Evolutionary conservation across 2,797 vertebrate genomes (phyloP), one percentile per base, ranked within the genome.

Genomic region (Lindbergichthys nudifrons): DNA sequence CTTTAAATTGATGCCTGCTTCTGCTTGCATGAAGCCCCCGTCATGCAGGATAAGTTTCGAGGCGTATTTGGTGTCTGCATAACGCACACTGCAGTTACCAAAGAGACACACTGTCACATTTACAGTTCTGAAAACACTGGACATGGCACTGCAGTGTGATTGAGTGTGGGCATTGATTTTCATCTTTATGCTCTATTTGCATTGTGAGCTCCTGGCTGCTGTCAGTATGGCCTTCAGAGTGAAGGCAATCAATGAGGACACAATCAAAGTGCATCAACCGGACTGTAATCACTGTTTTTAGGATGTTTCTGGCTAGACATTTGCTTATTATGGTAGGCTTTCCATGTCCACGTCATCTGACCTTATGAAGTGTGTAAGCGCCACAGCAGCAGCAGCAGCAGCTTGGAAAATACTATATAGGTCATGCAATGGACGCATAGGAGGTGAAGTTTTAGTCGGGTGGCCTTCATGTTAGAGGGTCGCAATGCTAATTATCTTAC

Each of bases 381-480:
- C 68, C 72, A 45, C n/a, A n/a, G n/a, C n/a, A n/a, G n/a, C n/a
- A n/a, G n/a, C 82, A 26, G 26, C 26, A 80, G 78, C 79, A 88
- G 69, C 76, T 79, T 82, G 80, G 45, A 77, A 70, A 65, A 73
- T 63, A 81, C 65, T 2, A 7, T 36, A 36, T 65, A 71, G 50
- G 73, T 83, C 90, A 93, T 93, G 93, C 91, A 77, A 89, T 89
- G 89, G 85, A 86, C 39, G 58, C 8, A 36, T 75, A 78, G 72
- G 83, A 64, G 77, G 74, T 77, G 76, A 70, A 43, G 66, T 65
- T 79, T 76, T 70, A 54, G 36, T 74, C 56, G 13, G 41, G 67
- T 74, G 70, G 85, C 65, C 39, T 52, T 65, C 65, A 82, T 73
- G 69, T 83, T 50, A 64, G 64, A 76, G 56, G 61, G 48, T 58